Conservation (phyloP, 2,888 invertebrate species). For the Dryobota labecula region DNA sequence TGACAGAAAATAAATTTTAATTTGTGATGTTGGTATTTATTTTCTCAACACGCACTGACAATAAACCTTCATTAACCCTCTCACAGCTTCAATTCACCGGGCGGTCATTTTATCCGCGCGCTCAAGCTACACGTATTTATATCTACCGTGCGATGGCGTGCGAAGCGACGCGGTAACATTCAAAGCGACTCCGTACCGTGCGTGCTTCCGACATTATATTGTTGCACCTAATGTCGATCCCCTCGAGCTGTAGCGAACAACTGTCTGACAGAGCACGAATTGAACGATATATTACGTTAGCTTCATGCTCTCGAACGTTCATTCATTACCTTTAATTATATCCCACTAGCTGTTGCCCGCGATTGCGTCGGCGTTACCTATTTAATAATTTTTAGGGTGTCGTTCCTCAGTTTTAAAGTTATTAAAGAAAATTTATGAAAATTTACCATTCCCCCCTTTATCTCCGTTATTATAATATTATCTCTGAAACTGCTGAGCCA, state of each 20-base stretch:
- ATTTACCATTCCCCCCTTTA: too few relatives aligned
- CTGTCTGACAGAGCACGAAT: neutral
- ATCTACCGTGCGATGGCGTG: neutral
- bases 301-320: neutral
- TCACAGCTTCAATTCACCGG: neutral
- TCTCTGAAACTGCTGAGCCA: too few relatives aligned
- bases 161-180: neutral
- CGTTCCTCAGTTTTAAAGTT: too few relatives aligned
- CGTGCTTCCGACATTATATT: neutral
- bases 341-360: neutral
- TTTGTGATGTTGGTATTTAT: neutral
- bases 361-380: neutral
- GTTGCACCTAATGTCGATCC: neutral
- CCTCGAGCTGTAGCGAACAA: neutral
- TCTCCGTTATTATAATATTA: too few relatives aligned
- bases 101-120: neutral
- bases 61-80: neutral
- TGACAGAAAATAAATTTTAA: neutral
- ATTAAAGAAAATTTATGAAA: too few relatives aligned
- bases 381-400: neutral
- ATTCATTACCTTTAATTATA: neutral
- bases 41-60: neutral
- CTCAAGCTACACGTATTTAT: neutral
- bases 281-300: neutral
- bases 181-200: neutral